Conservation (phyloP, 2,113 vertebrate genomes). For the Chaetops frenatus region DNA sequence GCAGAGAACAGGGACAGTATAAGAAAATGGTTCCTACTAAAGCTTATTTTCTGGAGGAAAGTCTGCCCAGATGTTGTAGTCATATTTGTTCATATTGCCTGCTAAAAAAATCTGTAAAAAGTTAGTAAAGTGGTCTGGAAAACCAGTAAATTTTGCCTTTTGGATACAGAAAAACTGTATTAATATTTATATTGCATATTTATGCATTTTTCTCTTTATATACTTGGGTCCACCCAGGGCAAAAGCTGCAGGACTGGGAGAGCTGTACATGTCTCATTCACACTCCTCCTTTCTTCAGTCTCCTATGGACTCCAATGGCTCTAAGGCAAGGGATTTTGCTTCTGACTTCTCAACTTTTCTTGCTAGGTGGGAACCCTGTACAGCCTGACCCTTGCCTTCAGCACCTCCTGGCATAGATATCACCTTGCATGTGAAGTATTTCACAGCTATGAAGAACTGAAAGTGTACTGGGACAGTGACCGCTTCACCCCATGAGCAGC, state of each 20-base stretch:
- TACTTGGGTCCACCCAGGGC: neutral
- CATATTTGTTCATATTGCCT: neutral
- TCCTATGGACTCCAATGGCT: neutral
- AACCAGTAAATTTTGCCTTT: neutral
- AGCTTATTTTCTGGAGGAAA: neutral
- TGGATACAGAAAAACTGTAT: neutral
- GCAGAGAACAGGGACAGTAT: neutral
- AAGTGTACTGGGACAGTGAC: neutral
- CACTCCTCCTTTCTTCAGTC: neutral
- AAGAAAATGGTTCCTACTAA: neutral
- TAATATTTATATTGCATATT: neutral
- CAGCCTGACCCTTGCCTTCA: neutral
- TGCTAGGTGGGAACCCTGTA: neutral
- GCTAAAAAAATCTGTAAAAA: neutral
- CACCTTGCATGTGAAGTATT: neutral
- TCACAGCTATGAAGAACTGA: neutral
- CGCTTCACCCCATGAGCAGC: accelerated
- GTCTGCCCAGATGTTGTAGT: neutral
- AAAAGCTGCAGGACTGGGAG: neutral
- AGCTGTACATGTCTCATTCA: accelerated
- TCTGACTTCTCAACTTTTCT: neutral
- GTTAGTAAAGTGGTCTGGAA: neutral
- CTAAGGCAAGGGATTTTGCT: neutral
- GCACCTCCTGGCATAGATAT: neutral
- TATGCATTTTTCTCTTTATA: neutral